Base-by-base conservation (phyloP, 1,140 invertebrate species). In the Drosophila erecta region DNA sequence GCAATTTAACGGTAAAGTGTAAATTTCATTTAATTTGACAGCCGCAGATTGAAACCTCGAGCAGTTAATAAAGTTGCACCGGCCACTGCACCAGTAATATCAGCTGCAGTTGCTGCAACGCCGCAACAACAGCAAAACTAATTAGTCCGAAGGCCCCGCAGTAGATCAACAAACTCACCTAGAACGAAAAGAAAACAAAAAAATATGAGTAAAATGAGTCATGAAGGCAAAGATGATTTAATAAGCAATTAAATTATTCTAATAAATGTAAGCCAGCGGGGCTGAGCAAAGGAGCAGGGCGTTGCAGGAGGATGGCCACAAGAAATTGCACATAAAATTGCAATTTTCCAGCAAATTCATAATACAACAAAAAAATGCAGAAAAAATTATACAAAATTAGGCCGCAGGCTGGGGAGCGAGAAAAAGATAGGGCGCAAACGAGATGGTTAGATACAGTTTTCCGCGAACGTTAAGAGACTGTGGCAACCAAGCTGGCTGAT, bases 171-270 rank as follows among this genome's bases (percentile, higher is more conserved):
- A 64, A 76, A 87, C 83, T 87, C 71, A 89, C 83, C 83, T 86
- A 73, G 64, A 86, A 86, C 55, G 37, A 59, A 77, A 87, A 87
- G 58, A 56, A 77, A 44, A 44, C 67, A 81, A 55, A 54, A 77
- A 4, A 24, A 24, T 24, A 24, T 24, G 49, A 66, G 55, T 41
- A 59, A 58, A 44, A 66, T 44, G 15, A 55, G 43, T 43, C 50
- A 57, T 56, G 55, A 75, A 65, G 77, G 71, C 60, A 78, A 78
- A 77, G 46, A 79, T 83, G 84, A 86, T 86, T 86, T 86, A 86
- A 86, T 86, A 86, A 86, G 83, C 84, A 86, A 86, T 86, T 86
- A 89, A 87, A 86, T 89, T 86, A 89, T 86, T 83, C 81, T 87
- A 86, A 86, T 83, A 89, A 74, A 70, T 71, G 67, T 70, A 71